These are phyloP conservation scores for Cynopterus sphinx DNA, from an alignment of 2,797 vertebrate species.

Conservation along the genomic window DNA sequence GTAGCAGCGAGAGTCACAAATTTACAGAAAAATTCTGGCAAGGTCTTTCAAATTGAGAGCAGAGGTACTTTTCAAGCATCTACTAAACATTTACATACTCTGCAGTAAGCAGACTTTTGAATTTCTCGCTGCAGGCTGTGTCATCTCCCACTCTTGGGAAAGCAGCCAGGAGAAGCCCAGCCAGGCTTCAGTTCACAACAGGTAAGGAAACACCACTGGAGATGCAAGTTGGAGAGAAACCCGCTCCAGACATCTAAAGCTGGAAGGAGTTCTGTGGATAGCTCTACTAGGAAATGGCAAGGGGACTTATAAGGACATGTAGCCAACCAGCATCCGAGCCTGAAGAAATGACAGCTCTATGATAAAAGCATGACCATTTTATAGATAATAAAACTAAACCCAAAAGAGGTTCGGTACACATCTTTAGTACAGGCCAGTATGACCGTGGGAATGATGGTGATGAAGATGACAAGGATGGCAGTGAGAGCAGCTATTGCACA, in stretches of 20 bases:
- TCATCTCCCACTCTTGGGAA: too few species aligned
- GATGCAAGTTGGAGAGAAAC: neutral
- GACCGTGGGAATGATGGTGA: neutral
- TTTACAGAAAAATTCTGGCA: neutral
- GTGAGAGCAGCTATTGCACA: neutral
- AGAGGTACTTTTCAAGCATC: neutral
- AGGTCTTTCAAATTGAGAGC: neutral
- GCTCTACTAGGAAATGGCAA: neutral
- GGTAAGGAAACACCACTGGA: neutral
- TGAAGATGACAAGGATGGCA: neutral
- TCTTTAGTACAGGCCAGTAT: neutral
- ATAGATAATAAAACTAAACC: neutral
- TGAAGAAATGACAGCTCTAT: neutral
- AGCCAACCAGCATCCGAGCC: neutral
- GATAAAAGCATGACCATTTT: neutral
- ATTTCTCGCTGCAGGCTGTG: neutral
- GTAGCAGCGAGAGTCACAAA: neutral
- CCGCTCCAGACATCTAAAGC: too few species aligned
- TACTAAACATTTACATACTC: neutral
- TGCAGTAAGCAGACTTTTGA: neutral
- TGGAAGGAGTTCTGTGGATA: neutral
- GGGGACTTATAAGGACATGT: rapidly evolving
- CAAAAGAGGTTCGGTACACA: neutral
- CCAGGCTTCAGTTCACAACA: neutral
- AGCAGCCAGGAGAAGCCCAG: neutral